phyloP scores from a whole-genome alignment of 2,888 invertebrate species.

The Ochropleura leucogaster region DNA sequence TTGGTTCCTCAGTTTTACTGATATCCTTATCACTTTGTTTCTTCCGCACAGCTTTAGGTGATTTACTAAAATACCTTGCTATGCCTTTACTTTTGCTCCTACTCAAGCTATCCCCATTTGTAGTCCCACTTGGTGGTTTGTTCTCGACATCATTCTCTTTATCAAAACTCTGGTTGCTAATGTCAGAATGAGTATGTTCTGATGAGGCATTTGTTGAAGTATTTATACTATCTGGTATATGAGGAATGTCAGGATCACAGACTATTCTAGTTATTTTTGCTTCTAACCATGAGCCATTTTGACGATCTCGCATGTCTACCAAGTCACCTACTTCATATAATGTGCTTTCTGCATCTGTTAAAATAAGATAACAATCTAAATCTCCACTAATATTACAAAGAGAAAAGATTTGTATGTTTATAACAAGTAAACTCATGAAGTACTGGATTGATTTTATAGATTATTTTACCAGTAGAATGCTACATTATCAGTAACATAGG shows the following conservation, averaged over 20 bases:
- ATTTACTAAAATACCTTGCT: conserved; percentile 77
- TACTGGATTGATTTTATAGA: no score
- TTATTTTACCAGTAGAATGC: no score
- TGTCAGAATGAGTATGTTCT: conserved; percentile 39
- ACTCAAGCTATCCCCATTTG: conserved; percentile 61
- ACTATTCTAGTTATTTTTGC: conserved; percentile 91
- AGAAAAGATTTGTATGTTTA: no score
- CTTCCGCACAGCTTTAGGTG: conserved; percentile 64
- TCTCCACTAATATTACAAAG: no score
- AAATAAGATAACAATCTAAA: neutral
- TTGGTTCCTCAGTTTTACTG: conserved; percentile 30
- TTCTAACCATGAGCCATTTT: conserved; percentile 94
- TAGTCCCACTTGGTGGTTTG: conserved; percentile 68
- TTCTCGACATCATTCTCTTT: conserved; percentile 76
- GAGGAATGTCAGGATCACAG: conserved; percentile 72
- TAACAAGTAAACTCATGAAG: no score
- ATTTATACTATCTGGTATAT: conserved; percentile 20
- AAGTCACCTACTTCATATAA: conserved; percentile 91
- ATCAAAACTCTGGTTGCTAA: conserved; percentile 57
- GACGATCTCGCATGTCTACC: conserved; percentile 92
- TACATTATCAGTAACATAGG: no score
- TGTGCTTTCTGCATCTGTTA: conserved; percentile 84
- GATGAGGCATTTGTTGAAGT: conserved; percentile 12
- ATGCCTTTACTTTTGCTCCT: conserved; percentile 73
- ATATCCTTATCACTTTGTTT: conserved; percentile 63